phyloP scores from a whole-genome alignment of 2,888 invertebrate genomes.

The Altica lythri region DNA sequence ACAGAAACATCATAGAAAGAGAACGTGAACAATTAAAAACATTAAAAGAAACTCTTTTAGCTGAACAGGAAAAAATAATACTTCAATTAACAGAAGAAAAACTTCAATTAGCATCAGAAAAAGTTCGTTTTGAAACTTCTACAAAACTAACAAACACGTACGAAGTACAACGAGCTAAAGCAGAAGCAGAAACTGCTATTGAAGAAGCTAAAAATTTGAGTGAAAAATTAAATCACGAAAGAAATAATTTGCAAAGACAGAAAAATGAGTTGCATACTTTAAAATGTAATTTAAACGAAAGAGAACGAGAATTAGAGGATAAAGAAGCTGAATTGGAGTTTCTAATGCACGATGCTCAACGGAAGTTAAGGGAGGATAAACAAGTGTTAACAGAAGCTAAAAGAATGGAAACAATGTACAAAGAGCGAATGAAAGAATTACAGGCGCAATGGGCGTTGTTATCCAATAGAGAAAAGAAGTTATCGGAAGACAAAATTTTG shows the following conservation, averaged over 20 bases:
- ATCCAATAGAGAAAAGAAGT: conserved; percentile 63
- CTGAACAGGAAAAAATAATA: conserved; percentile 64
- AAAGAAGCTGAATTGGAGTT: conserved; percentile 52
- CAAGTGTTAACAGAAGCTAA: conserved; percentile 57
- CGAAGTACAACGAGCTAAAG: conserved; percentile 51
- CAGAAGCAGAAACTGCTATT: conserved; percentile 55
- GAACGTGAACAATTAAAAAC: conserved; percentile 66
- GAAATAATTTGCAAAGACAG: conserved; percentile 49
- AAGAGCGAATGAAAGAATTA: conserved; percentile 62
- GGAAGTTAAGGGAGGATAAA: conserved; percentile 63
- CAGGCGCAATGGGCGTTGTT: conserved; percentile 64
- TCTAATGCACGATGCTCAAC: conserved; percentile 56
- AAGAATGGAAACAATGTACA: conserved; percentile 58
- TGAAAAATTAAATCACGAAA: conserved; percentile 52
- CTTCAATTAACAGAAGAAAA: conserved; percentile 66
- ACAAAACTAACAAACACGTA: conserved; percentile 51
- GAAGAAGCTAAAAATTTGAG: conserved; percentile 55
- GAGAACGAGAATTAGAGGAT: conserved; percentile 45
- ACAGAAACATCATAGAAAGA: conserved; percentile 61
- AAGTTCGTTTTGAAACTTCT: conserved; percentile 51
- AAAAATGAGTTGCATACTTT: conserved; percentile 51
- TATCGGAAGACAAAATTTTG: conserved; percentile 65
- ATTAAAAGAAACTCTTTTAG: conserved; percentile 62
- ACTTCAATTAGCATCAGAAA: conserved; percentile 56
- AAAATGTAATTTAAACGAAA: conserved; percentile 48